phyloP scores from a whole-genome alignment of 2,113 vertebrate species.

The Numida meleagris region DNA sequence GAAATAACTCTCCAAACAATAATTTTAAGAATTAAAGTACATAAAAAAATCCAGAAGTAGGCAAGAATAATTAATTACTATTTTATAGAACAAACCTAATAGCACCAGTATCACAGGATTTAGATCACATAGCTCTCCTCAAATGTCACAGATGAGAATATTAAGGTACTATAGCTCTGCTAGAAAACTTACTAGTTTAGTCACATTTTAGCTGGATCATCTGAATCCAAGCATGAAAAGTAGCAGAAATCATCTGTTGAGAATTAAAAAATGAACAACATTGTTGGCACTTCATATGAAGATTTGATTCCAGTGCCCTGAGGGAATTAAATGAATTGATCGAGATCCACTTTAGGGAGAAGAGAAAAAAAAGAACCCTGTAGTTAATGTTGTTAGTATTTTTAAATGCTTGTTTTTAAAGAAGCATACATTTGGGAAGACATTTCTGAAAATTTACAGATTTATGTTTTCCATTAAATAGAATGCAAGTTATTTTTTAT shows the following conservation, averaged over 20 bases:
- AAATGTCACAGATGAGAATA: background rate
- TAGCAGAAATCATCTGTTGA: constrained; percentile 2
- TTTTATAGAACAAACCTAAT: background rate
- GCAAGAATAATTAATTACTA: background rate
- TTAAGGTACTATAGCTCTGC: background rate
- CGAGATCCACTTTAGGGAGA: background rate
- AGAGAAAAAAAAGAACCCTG: background rate
- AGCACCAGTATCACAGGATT: background rate
- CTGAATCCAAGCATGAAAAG: background rate
- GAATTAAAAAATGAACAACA: background rate
- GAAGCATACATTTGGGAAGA: background rate
- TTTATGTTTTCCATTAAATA: background rate
- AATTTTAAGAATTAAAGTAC: background rate
- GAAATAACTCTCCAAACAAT: background rate
- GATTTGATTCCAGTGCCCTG: background rate
- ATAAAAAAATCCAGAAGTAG: background rate
- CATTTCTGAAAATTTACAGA: background rate
- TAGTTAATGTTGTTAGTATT: background rate
- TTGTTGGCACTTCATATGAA: background rate
- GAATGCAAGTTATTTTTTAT: background rate
- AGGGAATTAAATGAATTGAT: background rate
- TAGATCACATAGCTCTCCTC: background rate
- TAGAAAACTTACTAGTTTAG: constrained; percentile 12
- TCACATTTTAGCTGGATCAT: background rate
- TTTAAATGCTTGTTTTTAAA: background rate